Conservation (phyloP, 2,888 invertebrate species). For the Amorpha juglandis region DNA sequence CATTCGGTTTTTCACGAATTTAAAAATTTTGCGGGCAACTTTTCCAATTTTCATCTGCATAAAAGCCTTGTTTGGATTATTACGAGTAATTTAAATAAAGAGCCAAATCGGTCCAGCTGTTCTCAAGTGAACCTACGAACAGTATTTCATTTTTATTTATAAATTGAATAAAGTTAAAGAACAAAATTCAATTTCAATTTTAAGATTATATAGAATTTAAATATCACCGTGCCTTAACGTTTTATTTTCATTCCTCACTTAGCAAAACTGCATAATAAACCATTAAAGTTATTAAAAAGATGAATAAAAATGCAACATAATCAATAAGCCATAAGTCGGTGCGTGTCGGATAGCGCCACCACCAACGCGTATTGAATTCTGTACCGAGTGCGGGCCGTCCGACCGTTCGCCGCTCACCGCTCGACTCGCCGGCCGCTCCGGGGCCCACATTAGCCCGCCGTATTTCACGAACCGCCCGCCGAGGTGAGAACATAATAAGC, state of each 20-base stretch:
- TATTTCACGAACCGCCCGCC: constrained; percentile 78
- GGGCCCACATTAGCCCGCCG: constrained; percentile 77
- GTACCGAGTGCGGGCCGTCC: constrained; percentile 36
- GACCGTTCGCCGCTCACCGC: constrained; percentile 34
- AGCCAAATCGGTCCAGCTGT: no score
- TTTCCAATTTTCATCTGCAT: no score
- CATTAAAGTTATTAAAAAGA: constrained; percentile 2
- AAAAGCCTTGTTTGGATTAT: no score
- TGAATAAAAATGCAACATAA: constrained; percentile 16
- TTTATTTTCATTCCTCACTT: background rate
- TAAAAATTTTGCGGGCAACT: no score
- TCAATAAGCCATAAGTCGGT: constrained; percentile 24
- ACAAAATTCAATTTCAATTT: no score
- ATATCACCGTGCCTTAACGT: no score
- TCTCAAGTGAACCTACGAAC: no score
- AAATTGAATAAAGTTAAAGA: no score
- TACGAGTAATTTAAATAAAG: no score
- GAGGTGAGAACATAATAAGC: constrained; percentile 85
- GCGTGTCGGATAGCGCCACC: constrained; percentile 57
- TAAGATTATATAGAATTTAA: no score
- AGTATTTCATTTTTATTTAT: no score
- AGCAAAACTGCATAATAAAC: background rate
- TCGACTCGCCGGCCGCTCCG: constrained; percentile 30
- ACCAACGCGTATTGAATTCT: constrained; percentile 61
- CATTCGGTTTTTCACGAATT: no score